Evolutionary conservation across 2,113 vertebrate species (phyloP).

Genomic region (Lepus americanus): DNA sequence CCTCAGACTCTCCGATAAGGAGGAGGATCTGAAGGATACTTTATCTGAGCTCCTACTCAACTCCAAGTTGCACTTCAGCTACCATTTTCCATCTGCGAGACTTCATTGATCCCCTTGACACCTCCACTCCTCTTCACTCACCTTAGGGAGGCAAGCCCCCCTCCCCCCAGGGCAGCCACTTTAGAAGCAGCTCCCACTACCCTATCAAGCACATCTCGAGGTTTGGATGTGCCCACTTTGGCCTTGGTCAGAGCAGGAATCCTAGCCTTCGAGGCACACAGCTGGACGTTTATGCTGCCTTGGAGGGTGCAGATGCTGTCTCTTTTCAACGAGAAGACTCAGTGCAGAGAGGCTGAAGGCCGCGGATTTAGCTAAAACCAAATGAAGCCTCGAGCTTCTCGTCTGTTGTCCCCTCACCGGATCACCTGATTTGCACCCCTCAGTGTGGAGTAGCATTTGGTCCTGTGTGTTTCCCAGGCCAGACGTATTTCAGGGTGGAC

Average conservation of each 20-base stretch:
- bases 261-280: neutral
- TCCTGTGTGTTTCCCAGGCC: neutral
- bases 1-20: conserved; percentile 45
- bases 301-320: neutral
- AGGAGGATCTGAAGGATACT: conserved; percentile 10
- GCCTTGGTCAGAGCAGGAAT: neutral
- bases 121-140: neutral
- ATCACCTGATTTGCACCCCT: neutral
- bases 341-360: neutral
- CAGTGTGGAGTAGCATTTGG: neutral
- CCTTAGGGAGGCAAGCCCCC: neutral
- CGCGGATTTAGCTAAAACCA: conserved; percentile 5
- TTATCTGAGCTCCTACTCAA: conserved; percentile 17
- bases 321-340: neutral
- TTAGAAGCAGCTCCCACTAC: neutral
- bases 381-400: neutral
- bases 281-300: neutral
- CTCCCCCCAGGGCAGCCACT: neutral
- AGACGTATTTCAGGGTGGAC: neutral
- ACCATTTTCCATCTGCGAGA: neutral
- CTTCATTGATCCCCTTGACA: neutral
- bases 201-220: neutral
- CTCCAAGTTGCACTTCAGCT: neutral
- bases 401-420: neutral
- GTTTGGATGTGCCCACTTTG: neutral